Percentiles rank a stretch among this genome's conserved stretches.
Conservation (phyloP, 2,797 vertebrate species). For the Emys orbicularis region DNA sequence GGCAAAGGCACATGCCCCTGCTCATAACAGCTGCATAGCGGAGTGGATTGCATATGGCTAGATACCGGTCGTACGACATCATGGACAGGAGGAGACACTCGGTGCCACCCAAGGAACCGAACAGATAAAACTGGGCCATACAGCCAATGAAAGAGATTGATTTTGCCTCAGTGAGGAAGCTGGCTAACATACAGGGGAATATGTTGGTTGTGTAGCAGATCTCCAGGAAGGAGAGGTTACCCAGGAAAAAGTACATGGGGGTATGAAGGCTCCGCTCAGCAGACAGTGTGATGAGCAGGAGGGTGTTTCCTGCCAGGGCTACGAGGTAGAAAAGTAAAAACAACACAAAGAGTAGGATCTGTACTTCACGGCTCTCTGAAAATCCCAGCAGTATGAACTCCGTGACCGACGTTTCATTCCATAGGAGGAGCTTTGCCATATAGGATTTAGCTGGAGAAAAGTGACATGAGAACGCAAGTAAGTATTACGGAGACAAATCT, state of each 20-base stretch:
- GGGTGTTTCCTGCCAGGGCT: conserved; percentile 4
- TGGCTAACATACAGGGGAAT: conserved; percentile 41
- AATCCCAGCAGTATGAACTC: conserved; percentile 58
- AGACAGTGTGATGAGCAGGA: conserved; percentile 11
- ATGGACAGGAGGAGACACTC: conserved; percentile 47
- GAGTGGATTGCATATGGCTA: background rate
- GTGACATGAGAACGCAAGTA: background rate
- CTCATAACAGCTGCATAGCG: conserved; percentile 37
- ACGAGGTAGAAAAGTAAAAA: background rate
- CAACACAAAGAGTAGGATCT: background rate
- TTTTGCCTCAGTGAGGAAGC: conserved; percentile 12
- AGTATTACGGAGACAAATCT: background rate
- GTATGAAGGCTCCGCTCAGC: conserved; percentile 26
- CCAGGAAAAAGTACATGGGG: conserved; percentile 61
- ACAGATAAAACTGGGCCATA: conserved; percentile 52
- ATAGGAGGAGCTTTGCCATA: background rate
- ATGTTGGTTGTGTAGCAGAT: conserved; percentile 47
- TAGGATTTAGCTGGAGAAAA: background rate
- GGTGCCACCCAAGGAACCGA: conserved; percentile 31
- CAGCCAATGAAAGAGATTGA: conserved; percentile 37
- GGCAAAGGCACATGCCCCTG: background rate
- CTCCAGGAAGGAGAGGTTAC: conserved; percentile 56
- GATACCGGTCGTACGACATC: background rate
- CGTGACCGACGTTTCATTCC: background rate
- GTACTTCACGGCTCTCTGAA: background rate